Evolutionary conservation across 2,797 vertebrate species (phyloP).

Genomic region (Sebastes ruberrimus): DNA sequence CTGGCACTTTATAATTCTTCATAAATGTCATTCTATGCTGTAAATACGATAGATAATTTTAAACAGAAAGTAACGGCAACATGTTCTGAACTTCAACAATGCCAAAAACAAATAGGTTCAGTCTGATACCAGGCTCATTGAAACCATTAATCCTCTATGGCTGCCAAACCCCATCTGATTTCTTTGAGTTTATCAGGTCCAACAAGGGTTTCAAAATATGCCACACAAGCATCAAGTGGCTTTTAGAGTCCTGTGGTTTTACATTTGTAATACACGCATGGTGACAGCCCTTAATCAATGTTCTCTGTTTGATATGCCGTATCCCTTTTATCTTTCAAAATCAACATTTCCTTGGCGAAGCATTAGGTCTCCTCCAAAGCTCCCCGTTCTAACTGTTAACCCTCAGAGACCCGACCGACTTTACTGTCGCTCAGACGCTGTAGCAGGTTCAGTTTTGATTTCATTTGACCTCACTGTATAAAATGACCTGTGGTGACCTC

Average conservation of each 20-base stretch:
- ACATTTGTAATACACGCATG: not conserved
- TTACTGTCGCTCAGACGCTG: too few relatives aligned
- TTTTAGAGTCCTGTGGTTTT: conserved; percentile 15
- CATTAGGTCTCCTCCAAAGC: not conserved
- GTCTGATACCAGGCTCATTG: not conserved
- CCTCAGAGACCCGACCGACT: not conserved
- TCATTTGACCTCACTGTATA: too few relatives aligned
- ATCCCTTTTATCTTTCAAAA: conserved; percentile 22
- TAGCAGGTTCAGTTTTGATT: too few relatives aligned
- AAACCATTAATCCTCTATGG: not conserved
- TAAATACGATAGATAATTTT: conserved; percentile 4
- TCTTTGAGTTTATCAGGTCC: not conserved
- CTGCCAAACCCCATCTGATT: not conserved
- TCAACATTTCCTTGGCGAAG: not conserved
- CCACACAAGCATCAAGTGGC: not conserved
- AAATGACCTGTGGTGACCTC: too few relatives aligned
- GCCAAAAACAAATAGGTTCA: not conserved
- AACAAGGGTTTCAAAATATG: not conserved
- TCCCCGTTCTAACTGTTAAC: not conserved
- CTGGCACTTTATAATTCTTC: not conserved
- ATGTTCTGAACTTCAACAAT: not conserved
- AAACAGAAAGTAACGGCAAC: conserved; percentile 2
- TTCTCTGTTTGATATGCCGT: conserved; percentile 7
- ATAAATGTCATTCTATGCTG: not conserved
- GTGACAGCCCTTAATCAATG: not conserved